Evolutionary conservation across 2,797 vertebrate genomes (phyloP), one percentile per base, ranked within the genome.

Genomic region (Vireo griseus): DNA sequence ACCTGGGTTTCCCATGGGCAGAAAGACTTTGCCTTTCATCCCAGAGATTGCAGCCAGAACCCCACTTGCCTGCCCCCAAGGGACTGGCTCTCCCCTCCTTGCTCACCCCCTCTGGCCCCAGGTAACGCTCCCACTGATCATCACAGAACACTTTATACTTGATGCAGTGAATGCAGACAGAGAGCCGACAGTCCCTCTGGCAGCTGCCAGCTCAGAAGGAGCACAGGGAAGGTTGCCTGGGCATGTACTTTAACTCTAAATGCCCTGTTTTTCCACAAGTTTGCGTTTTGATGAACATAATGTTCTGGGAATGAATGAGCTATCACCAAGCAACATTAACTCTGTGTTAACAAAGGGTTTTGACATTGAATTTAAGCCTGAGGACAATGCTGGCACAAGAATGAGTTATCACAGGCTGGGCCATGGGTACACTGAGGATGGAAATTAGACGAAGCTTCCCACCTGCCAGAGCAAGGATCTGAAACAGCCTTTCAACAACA

Each of bases 311-410:
- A 90, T 78, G 74, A 91, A 91, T 7, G 79, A 92, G 89, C 95
- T 90, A 94, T 92, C 87, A 95, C 73, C 93, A 95, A 95, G 95
- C 90, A 94, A 95, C 96, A 96, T 96, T 96, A 96, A 94, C 96
- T 96, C 95, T 94, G 86, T 94, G 88, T 96, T 95, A 95, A 95
- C 94, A 95, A 94, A 95, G 87, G 58, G n/a, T 25, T 96, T 88
- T 95, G 96, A 95, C 95, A 95, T 96, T 96, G 95, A 96, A 61
- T 94, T 90, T 59, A 62, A 95, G 79, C 83, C 80, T 62, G 88
- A 95, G 95, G 93, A 92, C 94, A 91, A 28, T 65, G 73, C 91
- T 84, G 93, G 85, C 76, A 72, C 50, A 39, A 44, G 82, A 90
- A 91, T 80, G 54, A 94, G 79, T 88, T 95, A 68, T 85, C 66